Conservation (phyloP, 2,888 invertebrate genomes). For the Halictus ligatus region DNA sequence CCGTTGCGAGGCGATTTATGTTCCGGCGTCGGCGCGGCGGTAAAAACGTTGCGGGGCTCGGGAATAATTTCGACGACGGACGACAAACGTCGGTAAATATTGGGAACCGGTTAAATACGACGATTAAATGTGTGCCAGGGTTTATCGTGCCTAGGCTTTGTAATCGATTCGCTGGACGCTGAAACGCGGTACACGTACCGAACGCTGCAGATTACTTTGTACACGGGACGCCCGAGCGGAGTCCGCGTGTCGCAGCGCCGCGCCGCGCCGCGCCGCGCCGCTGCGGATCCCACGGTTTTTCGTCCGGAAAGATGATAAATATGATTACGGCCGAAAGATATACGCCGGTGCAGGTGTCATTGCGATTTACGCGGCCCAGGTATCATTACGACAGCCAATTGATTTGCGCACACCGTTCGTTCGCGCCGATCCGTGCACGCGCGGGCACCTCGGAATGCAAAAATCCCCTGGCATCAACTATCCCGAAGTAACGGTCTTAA, state of each 20-base stretch:
- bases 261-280: not conserved
- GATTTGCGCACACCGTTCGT: not conserved
- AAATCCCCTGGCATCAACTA: not conserved
- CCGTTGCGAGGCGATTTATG: not conserved
- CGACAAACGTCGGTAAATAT: not conserved
- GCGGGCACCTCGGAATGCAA: not conserved
- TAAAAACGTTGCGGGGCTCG: not conserved
- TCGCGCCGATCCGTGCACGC: not conserved
- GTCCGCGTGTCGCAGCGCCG: slow-evolving; percentile 20
- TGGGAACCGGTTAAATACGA: not conserved
- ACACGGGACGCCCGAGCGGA: slow-evolving; percentile 5
- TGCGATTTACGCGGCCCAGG: not conserved
- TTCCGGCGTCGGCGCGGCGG: not conserved
- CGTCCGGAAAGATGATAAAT: slow-evolving; percentile 31
- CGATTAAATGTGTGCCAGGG: slow-evolving; percentile 17
- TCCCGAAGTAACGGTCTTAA: not conserved
- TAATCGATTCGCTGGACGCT: slow-evolving; percentile 15
- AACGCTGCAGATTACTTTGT: slow-evolving; percentile 23
- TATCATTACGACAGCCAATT: slow-evolving; percentile 9
- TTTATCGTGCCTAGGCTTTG: slow-evolving; percentile 24
- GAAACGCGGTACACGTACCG: not conserved
- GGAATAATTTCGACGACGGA: slow-evolving; percentile 9
- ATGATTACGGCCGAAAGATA: slow-evolving; percentile 37
- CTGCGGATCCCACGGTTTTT: slow-evolving; percentile 13
- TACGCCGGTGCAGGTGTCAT: slow-evolving; percentile 6